Percentiles rank a stretch among this genome's conserved stretches.
phyloP scores from a whole-genome alignment of 2,113 vertebrate genomes.

The Isurus oxyrinchus region DNA sequence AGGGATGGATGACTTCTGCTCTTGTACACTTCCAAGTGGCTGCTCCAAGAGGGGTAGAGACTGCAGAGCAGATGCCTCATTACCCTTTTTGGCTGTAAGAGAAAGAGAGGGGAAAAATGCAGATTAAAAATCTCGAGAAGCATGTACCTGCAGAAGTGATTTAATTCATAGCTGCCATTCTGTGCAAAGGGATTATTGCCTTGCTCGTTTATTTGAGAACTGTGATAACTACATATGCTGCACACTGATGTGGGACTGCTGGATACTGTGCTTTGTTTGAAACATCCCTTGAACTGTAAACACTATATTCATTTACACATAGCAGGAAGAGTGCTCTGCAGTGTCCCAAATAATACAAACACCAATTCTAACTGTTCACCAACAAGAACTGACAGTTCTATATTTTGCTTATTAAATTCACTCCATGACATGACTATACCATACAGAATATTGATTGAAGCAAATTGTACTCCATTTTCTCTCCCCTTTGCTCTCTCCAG shows the following conservation, averaged over 20 bases:
- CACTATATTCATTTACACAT: neutral
- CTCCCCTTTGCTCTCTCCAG: neutral
- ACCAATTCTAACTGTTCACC: neutral
- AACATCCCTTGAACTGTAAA: neutral
- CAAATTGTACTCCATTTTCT: neutral
- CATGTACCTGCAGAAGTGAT: neutral
- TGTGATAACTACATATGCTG: neutral
- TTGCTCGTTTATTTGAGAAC: neutral
- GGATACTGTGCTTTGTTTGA: neutral
- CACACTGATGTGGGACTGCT: neutral
- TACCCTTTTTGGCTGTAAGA: neutral
- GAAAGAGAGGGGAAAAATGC: neutral
- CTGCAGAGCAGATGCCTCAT: neutral
- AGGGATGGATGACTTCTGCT: neutral
- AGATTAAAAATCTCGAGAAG: neutral
- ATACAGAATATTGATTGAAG: slow-evolving; percentile 2
- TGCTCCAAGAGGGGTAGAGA: neutral
- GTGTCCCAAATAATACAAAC: neutral
- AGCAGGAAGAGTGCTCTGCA: neutral
- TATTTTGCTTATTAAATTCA: neutral
- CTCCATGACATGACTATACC: neutral
- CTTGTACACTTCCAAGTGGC: neutral
- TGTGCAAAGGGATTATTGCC: neutral
- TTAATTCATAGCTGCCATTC: neutral
- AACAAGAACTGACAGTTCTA: neutral